phyloP scores from a whole-genome alignment of 2,113 vertebrate genomes.

The Coracopsis vasa region DNA sequence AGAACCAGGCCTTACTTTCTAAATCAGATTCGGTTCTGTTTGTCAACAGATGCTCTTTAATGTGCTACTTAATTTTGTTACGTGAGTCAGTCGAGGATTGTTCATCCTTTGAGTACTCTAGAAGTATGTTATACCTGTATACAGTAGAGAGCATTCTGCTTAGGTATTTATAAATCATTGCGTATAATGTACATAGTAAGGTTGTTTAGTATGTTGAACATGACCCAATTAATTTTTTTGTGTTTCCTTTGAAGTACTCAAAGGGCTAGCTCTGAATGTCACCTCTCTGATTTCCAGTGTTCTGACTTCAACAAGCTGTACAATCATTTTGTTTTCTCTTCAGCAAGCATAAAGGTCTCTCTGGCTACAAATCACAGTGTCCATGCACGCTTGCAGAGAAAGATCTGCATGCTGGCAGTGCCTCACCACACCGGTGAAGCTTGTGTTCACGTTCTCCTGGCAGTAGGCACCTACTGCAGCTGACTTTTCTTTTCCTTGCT shows the following conservation, averaged over 20 bases:
- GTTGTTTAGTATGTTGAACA: constrained; percentile 28
- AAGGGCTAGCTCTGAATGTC: constrained; percentile 74
- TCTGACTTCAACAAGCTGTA: constrained; percentile 42
- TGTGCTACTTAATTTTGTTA: constrained; percentile 15
- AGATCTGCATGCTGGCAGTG: constrained; percentile 62
- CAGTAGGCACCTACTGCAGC: constrained; percentile 56
- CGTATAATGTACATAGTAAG: constrained; percentile 46
- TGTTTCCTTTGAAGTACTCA: constrained; percentile 64
- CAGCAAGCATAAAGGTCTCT: constrained; percentile 56
- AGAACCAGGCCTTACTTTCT: constrained; percentile 76
- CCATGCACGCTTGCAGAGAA: constrained; percentile 34
- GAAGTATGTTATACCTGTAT: constrained; percentile 1
- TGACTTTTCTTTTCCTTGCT: constrained; percentile 52
- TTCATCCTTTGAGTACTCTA: constrained; percentile 48
- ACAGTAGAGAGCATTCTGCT: constrained; percentile 17
- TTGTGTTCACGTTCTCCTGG: not conserved
- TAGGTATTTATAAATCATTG: constrained; percentile 49
- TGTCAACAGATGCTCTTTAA: constrained; percentile 52
- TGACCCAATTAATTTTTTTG: not conserved
- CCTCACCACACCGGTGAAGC: constrained; percentile 49
- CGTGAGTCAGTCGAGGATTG: not conserved
- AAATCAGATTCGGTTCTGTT: constrained; percentile 59
- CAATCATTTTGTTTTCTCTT: constrained; percentile 33
- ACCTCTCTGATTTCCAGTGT: constrained; percentile 44
- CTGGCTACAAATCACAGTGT: constrained; percentile 47